These are phyloP conservation scores for Brotula barbata DNA, from an alignment of 2,797 vertebrate genomes.

Conservation along the genomic window DNA sequence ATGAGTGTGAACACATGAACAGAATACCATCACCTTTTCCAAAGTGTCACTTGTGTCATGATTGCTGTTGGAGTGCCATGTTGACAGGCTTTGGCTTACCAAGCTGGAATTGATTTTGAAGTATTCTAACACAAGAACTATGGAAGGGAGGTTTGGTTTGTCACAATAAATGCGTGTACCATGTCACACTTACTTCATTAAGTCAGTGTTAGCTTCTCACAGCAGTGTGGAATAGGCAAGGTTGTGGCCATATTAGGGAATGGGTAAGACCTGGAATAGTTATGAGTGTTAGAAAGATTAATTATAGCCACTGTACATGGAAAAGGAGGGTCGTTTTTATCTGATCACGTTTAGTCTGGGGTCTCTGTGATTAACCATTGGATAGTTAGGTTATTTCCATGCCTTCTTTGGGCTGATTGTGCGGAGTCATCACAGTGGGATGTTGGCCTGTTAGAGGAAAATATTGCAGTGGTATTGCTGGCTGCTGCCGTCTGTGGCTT, in stretches of 20 bases:
- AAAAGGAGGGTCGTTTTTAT: slow-evolving; percentile 33
- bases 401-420: slow-evolving; percentile 41
- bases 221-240: background rate
- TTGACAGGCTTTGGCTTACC: background rate
- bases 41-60: background rate
- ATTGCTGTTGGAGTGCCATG: background rate
- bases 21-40: background rate
- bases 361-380: background rate
- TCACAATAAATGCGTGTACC: background rate
- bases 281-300: slow-evolving; percentile 9
- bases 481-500: slow-evolving; percentile 19
- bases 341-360: slow-evolving; percentile 10
- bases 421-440: background rate
- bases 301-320: slow-evolving; percentile 11
- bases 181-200: background rate
- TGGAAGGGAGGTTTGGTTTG: background rate
- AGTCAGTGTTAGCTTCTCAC: slow-evolving; percentile 26
- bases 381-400: slow-evolving; percentile 27
- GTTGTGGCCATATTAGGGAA: slow-evolving; percentile 57
- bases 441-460: slow-evolving; percentile 27
- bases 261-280: background rate
- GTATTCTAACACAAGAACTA: background rate
- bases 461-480: slow-evolving; percentile 10
- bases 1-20: background rate
- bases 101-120: background rate